These are phyloP conservation scores for Umimayanthus chanpuru DNA, from an alignment of 92 coral and sea anemone genomes.

Conservation along the genomic window DNA sequence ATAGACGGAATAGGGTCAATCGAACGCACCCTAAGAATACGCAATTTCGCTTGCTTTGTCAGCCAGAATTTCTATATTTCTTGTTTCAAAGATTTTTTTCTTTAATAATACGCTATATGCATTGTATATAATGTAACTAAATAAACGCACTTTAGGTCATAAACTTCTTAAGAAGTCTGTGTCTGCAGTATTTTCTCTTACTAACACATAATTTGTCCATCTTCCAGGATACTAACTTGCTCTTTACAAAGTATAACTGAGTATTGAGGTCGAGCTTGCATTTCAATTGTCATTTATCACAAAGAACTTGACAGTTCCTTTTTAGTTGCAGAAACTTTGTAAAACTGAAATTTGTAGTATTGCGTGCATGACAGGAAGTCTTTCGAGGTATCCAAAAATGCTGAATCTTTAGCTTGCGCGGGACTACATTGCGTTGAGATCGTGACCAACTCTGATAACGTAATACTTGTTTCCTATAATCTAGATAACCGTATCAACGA, in stretches of 20 bases:
- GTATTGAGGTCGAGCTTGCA: not conserved
- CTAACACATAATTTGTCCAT: too few relatives aligned
- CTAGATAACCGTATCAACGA: not conserved
- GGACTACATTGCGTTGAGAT: not conserved
- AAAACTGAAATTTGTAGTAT: conserved; percentile 6
- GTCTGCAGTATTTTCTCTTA: not conserved
- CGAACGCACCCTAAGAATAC: too few relatives aligned
- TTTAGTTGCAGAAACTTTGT: not conserved
- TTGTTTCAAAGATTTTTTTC: not conserved
- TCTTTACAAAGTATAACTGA: not conserved
- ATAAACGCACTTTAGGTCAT: not conserved
- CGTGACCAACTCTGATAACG: conserved; percentile 1
- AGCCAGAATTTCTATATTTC: not conserved
- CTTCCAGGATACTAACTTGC: too few relatives aligned
- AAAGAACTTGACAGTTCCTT: not conserved
- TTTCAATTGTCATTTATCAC: not conserved
- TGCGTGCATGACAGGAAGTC: conserved; percentile 11
- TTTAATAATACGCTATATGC: too few relatives aligned
- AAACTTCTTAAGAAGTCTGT: too few relatives aligned
- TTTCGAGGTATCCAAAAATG: conserved; percentile 6
- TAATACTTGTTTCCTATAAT: not conserved
- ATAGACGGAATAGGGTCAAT: too few relatives aligned
- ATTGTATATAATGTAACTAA: not conserved
- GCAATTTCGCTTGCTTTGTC: too few relatives aligned
- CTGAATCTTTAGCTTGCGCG: not conserved